Conservation (phyloP, 2,888 invertebrate genomes). For the Urechis unicinctus region DNA sequence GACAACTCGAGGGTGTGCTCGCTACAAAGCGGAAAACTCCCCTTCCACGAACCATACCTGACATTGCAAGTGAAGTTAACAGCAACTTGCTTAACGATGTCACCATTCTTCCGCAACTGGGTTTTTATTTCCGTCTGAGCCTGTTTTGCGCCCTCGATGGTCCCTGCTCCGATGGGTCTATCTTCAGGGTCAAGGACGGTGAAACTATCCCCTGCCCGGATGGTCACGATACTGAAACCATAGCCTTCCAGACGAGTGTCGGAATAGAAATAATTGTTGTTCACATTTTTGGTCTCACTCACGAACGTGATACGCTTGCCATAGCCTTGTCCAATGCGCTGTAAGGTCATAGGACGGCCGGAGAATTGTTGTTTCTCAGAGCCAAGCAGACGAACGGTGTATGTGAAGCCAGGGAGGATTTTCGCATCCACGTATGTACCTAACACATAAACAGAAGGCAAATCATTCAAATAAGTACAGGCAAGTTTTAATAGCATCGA, state of each 20-base stretch:
- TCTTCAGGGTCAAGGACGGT: not conserved
- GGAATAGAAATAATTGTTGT: conserved; percentile 68
- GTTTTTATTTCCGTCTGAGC: conserved; percentile 8
- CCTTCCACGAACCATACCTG: conserved; percentile 1
- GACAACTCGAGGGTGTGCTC: conserved; percentile 1
- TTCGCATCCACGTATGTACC: conserved; percentile 69
- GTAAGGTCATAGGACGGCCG: conserved; percentile 61
- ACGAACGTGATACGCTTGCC: conserved; percentile 69
- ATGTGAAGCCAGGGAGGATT: conserved; percentile 68
- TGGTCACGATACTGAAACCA: conserved; percentile 62
- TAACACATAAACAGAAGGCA: conserved; percentile 20
- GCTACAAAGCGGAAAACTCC: conserved; percentile 4
- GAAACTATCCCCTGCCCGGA: conserved; percentile 5
- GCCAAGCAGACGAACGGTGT: conserved; percentile 66
- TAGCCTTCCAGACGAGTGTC: conserved; percentile 70
- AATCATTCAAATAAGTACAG: not conserved
- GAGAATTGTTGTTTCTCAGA: conserved; percentile 61
- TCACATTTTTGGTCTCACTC: conserved; percentile 59
- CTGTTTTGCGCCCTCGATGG: conserved; percentile 1
- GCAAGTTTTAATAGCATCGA: not conserved
- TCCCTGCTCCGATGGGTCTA: conserved; percentile 1
- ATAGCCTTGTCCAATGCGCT: conserved; percentile 68
- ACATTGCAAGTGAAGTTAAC: conserved; percentile 5
- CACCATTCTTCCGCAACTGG: not conserved
- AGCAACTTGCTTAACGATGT: conserved; percentile 3